phyloP scores from a whole-genome alignment of 2,113 vertebrate genomes.

The Labeo rohita region DNA sequence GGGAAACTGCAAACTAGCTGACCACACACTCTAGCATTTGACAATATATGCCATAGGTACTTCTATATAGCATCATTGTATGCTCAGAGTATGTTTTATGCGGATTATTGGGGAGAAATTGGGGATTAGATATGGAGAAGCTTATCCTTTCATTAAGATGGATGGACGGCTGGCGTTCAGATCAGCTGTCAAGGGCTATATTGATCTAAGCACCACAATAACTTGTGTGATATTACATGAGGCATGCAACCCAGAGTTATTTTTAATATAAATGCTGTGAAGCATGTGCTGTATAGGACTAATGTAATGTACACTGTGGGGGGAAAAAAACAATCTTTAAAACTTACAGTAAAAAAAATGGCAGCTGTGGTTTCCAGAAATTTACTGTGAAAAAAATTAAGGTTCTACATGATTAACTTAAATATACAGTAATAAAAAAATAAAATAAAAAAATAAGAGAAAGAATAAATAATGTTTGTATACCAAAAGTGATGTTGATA shows the following conservation, averaged over 20 bases:
- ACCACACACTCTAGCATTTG: conserved; percentile 33
- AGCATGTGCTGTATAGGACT: background rate
- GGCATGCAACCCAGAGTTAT: background rate
- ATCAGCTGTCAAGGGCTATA: conserved; percentile 6
- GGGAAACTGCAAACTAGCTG: conserved; percentile 36
- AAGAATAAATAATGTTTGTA: too few relatives aligned
- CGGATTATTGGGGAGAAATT: conserved; percentile 19
- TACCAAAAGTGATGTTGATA: too few relatives aligned
- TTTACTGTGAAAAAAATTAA: too few relatives aligned
- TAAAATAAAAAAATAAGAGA: too few relatives aligned
- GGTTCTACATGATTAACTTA: too few relatives aligned
- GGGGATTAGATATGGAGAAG: background rate
- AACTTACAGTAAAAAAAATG: too few relatives aligned
- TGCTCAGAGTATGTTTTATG: background rate
- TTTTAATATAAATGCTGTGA: background rate
- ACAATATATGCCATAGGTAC: conserved; percentile 4
- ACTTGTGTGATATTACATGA: background rate
- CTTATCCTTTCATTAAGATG: conserved; percentile 20
- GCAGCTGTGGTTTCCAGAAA: too few relatives aligned
- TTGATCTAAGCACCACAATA: background rate
- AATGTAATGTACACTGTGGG: background rate
- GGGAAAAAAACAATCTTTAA: background rate
- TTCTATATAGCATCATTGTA: conserved; percentile 6
- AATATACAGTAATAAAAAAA: too few relatives aligned
- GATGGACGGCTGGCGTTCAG: background rate